These are phyloP conservation scores for Gari tellinella DNA, from an alignment of 2,888 invertebrate genomes.

Conservation along the genomic window DNA sequence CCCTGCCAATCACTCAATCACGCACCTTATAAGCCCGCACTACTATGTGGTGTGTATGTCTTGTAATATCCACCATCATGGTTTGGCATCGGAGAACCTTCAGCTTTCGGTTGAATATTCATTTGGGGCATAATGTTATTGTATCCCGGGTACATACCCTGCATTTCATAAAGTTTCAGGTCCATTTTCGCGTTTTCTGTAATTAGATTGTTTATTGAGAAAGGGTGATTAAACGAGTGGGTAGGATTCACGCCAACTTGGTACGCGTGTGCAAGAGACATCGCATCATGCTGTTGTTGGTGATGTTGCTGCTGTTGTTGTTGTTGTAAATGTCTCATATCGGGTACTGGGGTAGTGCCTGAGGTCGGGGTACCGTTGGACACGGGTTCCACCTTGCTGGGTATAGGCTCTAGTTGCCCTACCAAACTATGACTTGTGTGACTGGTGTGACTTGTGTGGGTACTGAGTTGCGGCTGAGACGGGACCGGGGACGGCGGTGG, in stretches of 20 bases:
- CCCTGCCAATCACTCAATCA: not conserved
- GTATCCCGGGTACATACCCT: slow-evolving; percentile 75
- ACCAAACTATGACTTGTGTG: slow-evolving; percentile 45
- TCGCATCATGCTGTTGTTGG: slow-evolving; percentile 64
- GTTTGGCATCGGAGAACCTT: slow-evolving; percentile 54
- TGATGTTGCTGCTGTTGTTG: slow-evolving; percentile 44
- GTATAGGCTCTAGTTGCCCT: slow-evolving; percentile 62
- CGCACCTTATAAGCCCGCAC: slow-evolving; percentile 73
- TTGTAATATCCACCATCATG: slow-evolving; percentile 77
- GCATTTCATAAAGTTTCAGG: slow-evolving; percentile 91
- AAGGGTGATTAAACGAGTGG: slow-evolving; percentile 90
- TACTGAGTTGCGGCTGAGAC: slow-evolving; percentile 17
- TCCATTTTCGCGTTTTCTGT: slow-evolving; percentile 93
- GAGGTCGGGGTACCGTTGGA: slow-evolving; percentile 50
- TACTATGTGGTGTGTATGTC: slow-evolving; percentile 76
- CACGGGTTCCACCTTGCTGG: slow-evolving; percentile 53
- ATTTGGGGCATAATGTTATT: slow-evolving; percentile 59
- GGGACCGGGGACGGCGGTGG: slow-evolving; percentile 48
- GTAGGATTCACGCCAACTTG: slow-evolving; percentile 81
- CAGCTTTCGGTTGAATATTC: slow-evolving; percentile 64
- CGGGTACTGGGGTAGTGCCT: slow-evolving; percentile 56
- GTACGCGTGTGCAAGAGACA: slow-evolving; percentile 66
- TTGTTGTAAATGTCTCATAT: slow-evolving; percentile 58
- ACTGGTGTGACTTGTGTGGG: slow-evolving; percentile 56
- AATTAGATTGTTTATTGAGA: slow-evolving; percentile 96